Evolutionary conservation across 2,113 vertebrate species (phyloP), one percentile per base, ranked within the genome.

Genomic region (Python bivittatus): DNA sequence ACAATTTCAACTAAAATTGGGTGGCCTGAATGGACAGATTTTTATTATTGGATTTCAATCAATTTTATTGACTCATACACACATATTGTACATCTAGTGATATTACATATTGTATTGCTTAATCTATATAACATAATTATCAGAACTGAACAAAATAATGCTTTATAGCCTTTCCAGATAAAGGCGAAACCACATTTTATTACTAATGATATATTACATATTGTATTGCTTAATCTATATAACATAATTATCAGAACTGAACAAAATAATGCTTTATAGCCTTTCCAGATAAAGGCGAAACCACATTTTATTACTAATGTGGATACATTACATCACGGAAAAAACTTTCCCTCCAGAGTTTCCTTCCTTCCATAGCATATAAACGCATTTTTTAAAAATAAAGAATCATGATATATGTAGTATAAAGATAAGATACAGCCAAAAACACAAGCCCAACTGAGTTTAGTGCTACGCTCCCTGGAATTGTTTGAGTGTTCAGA

Each of bases 51-150:
- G 91, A 93, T 95, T 96, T 91, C 48, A 93, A 54, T 33, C n/a
- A 64, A 90, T 96, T 97, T 97, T 97, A 98, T 68, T 92, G 90
- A 96, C 93, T 96, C 93, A 96, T 86, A 96, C 44, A 90, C 92
- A 91, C 61, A 95, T 92, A 84, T 27, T 89, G 86, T 1, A 93
- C 88, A 96, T 95, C 97, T 90, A 95, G 84, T 94, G 89, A 93
- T 94, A 92, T 95, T 96, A 97, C 86, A 96, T 96, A 96, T 94
- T 94, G 92, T 97, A 97, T 96, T 97, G 95, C 94, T 96, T 96
- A 96, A 94, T 94, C 60, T 95, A 96, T 58, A 85, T 72, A 94
- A 94, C 92, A 96, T 92, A 92, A 15, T 94, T 90, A 97, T 92
- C 95, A 93, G 90, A 95, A 57, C 22, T 92, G 91, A 60, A 96